A percentile compares a stretch with the other conserved stretches of the same genome.
Conservation (phyloP, 2,113 vertebrate species). For the Naja naja region DNA sequence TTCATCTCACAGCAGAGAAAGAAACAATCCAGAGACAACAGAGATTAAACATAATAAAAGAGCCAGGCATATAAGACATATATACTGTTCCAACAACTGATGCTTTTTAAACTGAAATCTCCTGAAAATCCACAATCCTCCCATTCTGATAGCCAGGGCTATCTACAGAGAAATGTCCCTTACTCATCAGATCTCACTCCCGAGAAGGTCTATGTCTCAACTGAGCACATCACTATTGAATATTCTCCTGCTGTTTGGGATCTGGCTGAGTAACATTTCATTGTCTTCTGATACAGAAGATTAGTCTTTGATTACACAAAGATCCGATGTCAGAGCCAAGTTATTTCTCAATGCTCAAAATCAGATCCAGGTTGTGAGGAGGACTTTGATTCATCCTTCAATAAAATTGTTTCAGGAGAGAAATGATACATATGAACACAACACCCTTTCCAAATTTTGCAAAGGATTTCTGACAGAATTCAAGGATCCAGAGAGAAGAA, state of each 20-base stretch:
- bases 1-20: background rate
- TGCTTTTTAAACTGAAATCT: background rate
- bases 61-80: background rate
- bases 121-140: background rate
- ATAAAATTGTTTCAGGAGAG: background rate
- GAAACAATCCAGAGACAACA: background rate
- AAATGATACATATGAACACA: background rate
- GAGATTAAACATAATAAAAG: background rate
- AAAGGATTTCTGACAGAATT: background rate
- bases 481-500: background rate
- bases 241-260: background rate
- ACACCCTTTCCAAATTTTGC: background rate
- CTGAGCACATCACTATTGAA: background rate
- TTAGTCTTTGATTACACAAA: background rate
- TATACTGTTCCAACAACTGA: background rate
- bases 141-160: background rate
- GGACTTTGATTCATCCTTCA: background rate
- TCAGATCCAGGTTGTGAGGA: background rate
- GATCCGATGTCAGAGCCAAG: background rate
- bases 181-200: background rate
- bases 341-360: background rate
- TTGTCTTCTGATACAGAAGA: background rate
- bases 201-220: background rate
- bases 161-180: background rate
- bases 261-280: background rate